Percentiles rank a stretch among this genome's conserved stretches.
phyloP scores from a whole-genome alignment of 2,797 vertebrate species.

The Micropoecilia bifurca region DNA sequence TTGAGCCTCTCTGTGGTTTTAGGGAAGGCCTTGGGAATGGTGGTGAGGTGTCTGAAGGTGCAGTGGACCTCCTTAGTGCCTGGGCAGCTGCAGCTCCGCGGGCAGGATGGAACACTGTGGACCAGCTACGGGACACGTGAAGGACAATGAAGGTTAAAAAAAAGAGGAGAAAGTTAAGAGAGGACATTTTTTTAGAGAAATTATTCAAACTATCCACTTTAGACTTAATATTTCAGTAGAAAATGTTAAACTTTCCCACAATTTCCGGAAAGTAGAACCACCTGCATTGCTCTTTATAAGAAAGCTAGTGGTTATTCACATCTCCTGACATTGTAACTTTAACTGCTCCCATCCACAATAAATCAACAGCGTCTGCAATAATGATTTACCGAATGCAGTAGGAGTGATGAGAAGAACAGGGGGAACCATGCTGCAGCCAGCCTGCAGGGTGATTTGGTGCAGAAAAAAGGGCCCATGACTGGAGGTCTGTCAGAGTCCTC shows the following conservation, averaged over 20 bases:
- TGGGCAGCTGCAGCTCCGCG: conserved; percentile 71
- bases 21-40: conserved; percentile 64
- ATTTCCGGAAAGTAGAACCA: neutral
- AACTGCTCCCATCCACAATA: neutral
- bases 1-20: conserved; percentile 75
- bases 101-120: conserved; percentile 54
- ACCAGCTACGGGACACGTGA: conserved; percentile 33
- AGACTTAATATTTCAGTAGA: neutral
- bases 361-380: neutral
- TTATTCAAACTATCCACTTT: neutral
- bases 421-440: conserved; percentile 49
- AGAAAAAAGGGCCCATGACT: conserved; percentile 66
- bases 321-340: neutral
- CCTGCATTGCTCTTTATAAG: neutral
- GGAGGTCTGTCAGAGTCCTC: conserved; percentile 54
- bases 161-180: neutral
- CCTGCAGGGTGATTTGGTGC: conserved; percentile 40
- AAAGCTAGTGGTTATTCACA: neutral
- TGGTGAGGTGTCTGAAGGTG: conserved; percentile 74
- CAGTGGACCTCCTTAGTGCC: conserved; percentile 77
- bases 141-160: neutral
- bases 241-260: neutral
- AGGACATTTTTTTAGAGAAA: neutral
- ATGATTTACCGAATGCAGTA: conserved; percentile 66
- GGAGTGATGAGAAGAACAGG: conserved; percentile 62